These are phyloP conservation scores for Sus scrofa DNA, from an alignment of 2,113 vertebrate genomes.

Conservation along the genomic window T2T-Sscrofa CM000812.6:196388501-196389000, in stretches of 20 bases:
- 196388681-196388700: not conserved
- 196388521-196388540: not conserved
- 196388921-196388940: not conserved
- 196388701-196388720: not conserved
- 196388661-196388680: too few relatives aligned
- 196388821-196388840: not conserved
- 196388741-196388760: not conserved
- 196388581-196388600: not conserved
- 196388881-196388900: not conserved
- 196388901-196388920: not conserved
- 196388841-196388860: not conserved
- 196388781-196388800: not conserved
- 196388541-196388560: not conserved
- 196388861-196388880: not conserved
- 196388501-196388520: not conserved
- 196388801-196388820: not conserved
- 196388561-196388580: not conserved
- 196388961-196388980: not conserved
- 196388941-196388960: not conserved
- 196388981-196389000: not conserved
- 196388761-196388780: not conserved
- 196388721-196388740: not conserved
- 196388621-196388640: not conserved
- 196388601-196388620: not conserved
- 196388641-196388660: fast-evolving